Conservation (phyloP, 2,113 vertebrate genomes). For the Pyxicephalus adspersus region DNA sequence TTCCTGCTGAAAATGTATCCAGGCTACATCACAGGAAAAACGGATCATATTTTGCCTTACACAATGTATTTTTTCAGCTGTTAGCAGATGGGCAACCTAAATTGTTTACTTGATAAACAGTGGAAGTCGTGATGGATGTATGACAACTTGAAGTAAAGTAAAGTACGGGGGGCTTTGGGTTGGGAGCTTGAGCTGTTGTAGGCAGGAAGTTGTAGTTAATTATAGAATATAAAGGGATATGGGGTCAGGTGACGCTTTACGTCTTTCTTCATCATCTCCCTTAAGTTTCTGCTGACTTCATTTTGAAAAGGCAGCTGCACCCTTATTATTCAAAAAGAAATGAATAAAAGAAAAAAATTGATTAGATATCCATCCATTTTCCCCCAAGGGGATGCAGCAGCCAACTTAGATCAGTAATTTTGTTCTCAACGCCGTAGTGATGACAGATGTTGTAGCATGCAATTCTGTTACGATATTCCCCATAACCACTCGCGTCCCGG, state of each 20-base stretch:
- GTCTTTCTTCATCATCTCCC: slow-evolving; percentile 34
- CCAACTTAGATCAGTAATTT: slow-evolving; percentile 42
- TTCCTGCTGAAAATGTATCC: too few relatives aligned
- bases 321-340: slow-evolving; percentile 39
- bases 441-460: slow-evolving; percentile 46
- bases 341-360: slow-evolving; percentile 50
- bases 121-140: slow-evolving; percentile 59
- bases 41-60: not conserved
- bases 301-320: slow-evolving; percentile 41
- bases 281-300: slow-evolving; percentile 23
- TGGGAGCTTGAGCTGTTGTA: not conserved
- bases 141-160: not conserved
- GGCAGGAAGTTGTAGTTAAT: slow-evolving; percentile 29
- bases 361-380: slow-evolving; percentile 45
- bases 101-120: slow-evolving; percentile 63
- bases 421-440: slow-evolving; percentile 23
- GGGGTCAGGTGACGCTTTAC: slow-evolving; percentile 15
- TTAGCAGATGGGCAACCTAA: slow-evolving; percentile 39
- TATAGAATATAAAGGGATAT: slow-evolving; percentile 30
- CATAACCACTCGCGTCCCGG: slow-evolving; percentile 7
- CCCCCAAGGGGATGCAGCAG: slow-evolving; percentile 35
- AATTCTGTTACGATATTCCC: slow-evolving; percentile 30
- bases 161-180: not conserved
- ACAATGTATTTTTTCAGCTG: slow-evolving; percentile 52
- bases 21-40: too few relatives aligned